Evolutionary conservation across 2,113 vertebrate genomes (phyloP).

Genomic region (Fukomys damarensis): DNA sequence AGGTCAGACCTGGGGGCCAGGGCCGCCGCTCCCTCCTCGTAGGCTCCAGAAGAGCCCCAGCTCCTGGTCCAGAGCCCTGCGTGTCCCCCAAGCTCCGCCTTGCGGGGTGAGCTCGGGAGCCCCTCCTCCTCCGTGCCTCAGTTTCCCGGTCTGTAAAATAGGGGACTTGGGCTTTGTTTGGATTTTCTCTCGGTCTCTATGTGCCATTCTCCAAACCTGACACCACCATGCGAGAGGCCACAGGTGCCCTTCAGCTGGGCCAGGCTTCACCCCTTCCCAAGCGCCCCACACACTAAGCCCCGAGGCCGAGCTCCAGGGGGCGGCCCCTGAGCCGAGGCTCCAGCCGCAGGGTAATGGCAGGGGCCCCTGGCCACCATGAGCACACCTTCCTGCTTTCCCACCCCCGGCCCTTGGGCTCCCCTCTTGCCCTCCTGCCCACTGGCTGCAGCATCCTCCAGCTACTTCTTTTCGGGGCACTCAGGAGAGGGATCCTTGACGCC

Average conservation of each 20-base stretch:
- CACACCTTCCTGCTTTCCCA: not conserved
- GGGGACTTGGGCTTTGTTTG: not conserved
- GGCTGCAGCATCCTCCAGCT: fast-evolving
- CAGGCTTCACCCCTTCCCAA: not conserved
- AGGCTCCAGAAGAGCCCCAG: not conserved
- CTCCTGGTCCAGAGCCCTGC: not conserved
- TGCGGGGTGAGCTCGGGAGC: not conserved
- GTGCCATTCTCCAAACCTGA: not conserved
- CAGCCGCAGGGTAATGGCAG: not conserved
- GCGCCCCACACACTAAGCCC: not conserved
- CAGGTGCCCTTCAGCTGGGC: not conserved
- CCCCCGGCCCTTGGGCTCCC: not conserved
- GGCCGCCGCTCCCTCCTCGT: not conserved
- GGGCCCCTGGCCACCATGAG: not conserved
- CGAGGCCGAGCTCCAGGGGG: not conserved
- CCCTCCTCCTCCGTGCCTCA: not conserved
- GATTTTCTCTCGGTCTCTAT: not conserved
- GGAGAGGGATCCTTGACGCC: not conserved
- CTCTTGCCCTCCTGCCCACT: not conserved
- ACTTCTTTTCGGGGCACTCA: not conserved
- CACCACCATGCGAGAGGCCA: not conserved
- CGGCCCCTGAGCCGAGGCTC: too few species aligned
- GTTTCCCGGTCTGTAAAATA: slow-evolving; percentile 39
- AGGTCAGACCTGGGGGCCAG: slow-evolving; percentile 53
- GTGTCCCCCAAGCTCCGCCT: not conserved